Evolutionary conservation across 2,888 invertebrate species (phyloP), one percentile per base, ranked within the genome.

Genomic region (Miltochrista miniata): DNA sequence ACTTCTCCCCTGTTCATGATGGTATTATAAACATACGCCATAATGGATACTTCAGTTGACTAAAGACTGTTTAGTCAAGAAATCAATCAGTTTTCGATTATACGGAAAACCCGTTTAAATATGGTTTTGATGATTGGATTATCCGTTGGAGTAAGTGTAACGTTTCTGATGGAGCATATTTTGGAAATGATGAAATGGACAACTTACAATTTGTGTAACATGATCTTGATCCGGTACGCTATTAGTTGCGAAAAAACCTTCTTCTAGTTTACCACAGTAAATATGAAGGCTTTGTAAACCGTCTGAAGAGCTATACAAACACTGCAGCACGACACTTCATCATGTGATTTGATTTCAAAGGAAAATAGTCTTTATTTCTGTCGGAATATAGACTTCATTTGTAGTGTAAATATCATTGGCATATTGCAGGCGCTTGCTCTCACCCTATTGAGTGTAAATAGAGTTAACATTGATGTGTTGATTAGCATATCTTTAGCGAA

Each of bases 401-500:
- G 31, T 34, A 13, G 33, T 7, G 14, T 46, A 45, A 8, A 41
- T 35, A 50, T 36, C 14, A 31, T 34, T 46, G 48, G 37, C 41
- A 40, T 47, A 52, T 56, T 56, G 40, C 13, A 44, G 40, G 15
- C 34, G 40, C 34, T 44, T 45, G 54, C 42, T 46, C 61, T 58
- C 51, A 61, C 51, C 47, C 49, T 59, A 52, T 62, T 57, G 47
- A 53, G 30, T 15, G 45, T 36, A 54, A 59, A 59, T 64, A 58
- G 31, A 39, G 42, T 44, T 51, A 56, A 51, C 36, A 39, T 37
- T 37, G 41, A 49, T 55, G 36, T 58, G 49, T 54, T 51, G 48
- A 77, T 84, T 83, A 74, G 71, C 74, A 72, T 38, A 15, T 24
- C 65, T 77, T 85, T 81, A 83, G 77, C 78, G 72, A 81, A 85